Base-by-base conservation (phyloP, 2,888 invertebrate species). In the Panopea generosa region DNA sequence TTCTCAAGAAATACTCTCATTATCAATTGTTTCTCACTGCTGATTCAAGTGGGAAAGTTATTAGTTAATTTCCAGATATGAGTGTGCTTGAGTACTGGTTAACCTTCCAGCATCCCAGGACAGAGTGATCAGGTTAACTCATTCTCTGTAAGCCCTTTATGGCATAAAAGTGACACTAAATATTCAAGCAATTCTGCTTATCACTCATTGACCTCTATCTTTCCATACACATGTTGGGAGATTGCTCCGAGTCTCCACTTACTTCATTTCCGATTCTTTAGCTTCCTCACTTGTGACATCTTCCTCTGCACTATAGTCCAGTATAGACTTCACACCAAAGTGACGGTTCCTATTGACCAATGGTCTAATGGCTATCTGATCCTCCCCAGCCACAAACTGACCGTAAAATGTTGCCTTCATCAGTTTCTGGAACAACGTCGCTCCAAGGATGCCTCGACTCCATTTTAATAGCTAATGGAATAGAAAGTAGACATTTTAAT, bases 331-430 rank as follows among this genome's bases (percentile, higher is more conserved):
- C 18, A 99, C 99, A 56, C 99, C 99, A 93, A 98, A 99, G 71
- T 96, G 96, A 70, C 97, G 95, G 91, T 99, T 91, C 24, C 86
- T 79, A 43, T 81, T 84, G 43, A 92, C 86, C 20, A 90, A 55
- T 26, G 92, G 91, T 57, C 87, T 97, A 92, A 96, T 96, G 87
- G 95, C 94, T 93, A 96, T 96, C 93, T 98, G 97, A 92, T 98
- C 97, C 70, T 93, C 93, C 18, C 99, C 99, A 61, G 99, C 99
- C 62, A 99, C 99, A 94, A 99, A 99, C 94, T 99, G 99, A 9
- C 99, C 99, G 93, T 99, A 99, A 94, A 99, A 99, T 26, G 99
- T 97, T 53, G 95, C 94, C 93, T 97, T 97, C 98, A 99, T 98
- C 76, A 97, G 84, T 78, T 94, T 89, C 78, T 95, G 95, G 94